Base-by-base conservation (phyloP, 1,140 invertebrate species). In the Drosophila azteca region DNA sequence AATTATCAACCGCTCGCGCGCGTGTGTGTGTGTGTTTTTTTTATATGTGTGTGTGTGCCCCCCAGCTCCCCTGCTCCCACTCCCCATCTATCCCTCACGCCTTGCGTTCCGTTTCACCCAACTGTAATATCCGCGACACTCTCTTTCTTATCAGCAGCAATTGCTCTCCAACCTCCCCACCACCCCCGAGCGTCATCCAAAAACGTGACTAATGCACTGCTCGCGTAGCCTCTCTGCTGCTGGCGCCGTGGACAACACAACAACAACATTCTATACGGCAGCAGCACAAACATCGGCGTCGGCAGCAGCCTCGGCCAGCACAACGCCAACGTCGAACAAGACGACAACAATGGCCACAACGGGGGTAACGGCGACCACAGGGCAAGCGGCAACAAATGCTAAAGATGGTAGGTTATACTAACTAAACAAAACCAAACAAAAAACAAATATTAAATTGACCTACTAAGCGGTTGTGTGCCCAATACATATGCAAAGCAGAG, bases 171-270 rank as follows among this genome's bases (percentile, higher is more conserved):
- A 39, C 35, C 35, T 13, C 11, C 8, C 35, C 11, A 13, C 35
- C 35, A 39, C 11, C 35, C 35, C 35, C 35, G 35, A 11, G 11
- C 35, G 35, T 39, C 35, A 13, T 13, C 3, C 35, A n/a, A 68
- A 68, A 75, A 73, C 68, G 84, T 81, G 80, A 75, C 77, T 78
- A 90, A 90, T 89, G 85, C 81, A 90, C 75, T 90, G 84, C 65
- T 90, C 88, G 66, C 80, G 88, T 60, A 90, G 88, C 61, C 72
- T 90, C 70, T 90, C 87, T 81, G 87, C 87, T 87, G 87, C 88
- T 66, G 79, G 61, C 60, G 79, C 65, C 70, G 83, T 79, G 83
- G 84, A 88, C 68, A 77, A 73, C 65, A 79, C 81, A 67, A 79
- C 83, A 79, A 90, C 70, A 79, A 90, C 78, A 65, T 88, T 88